phyloP scores from a whole-genome alignment of 1,140 invertebrate species.

The Sipha flava region DNA sequence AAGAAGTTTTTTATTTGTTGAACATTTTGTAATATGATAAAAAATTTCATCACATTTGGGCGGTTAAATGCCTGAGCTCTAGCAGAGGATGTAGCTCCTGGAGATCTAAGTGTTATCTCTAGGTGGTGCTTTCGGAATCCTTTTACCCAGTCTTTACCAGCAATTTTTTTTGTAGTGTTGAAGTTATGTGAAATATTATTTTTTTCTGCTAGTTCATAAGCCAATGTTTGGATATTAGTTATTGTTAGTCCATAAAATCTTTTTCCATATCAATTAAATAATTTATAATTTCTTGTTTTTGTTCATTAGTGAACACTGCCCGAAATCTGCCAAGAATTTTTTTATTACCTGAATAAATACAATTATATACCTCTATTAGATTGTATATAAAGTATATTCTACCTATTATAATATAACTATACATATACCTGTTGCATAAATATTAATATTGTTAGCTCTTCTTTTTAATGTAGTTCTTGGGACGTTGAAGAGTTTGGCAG shows the following conservation, averaged over 20 bases:
- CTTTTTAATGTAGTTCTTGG: background rate
- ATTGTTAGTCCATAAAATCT: background rate
- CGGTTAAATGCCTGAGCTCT: slow-evolving; percentile 45
- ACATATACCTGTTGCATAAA: background rate
- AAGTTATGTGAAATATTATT: background rate
- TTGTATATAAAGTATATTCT: background rate
- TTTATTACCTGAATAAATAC: background rate
- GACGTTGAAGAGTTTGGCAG: background rate
- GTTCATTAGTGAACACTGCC: background rate
- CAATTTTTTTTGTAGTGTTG: slow-evolving; percentile 20
- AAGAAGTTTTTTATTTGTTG: slow-evolving; percentile 18
- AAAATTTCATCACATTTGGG: slow-evolving; percentile 41
- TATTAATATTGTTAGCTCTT: background rate
- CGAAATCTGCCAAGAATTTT: background rate
- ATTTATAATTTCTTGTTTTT: background rate
- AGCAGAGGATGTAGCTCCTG: slow-evolving; percentile 44
- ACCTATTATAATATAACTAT: background rate
- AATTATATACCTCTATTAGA: background rate
- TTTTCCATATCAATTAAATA: background rate
- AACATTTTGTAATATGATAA: slow-evolving; percentile 38
- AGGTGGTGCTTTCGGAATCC: slow-evolving; percentile 44
- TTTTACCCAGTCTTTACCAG: slow-evolving; percentile 40
- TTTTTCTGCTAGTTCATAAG: background rate
- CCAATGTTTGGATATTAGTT: background rate
- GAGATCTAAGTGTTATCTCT: slow-evolving; percentile 42